Conservation (phyloP, 2,888 invertebrate genomes). For the Teinopalpus imperialis region DNA sequence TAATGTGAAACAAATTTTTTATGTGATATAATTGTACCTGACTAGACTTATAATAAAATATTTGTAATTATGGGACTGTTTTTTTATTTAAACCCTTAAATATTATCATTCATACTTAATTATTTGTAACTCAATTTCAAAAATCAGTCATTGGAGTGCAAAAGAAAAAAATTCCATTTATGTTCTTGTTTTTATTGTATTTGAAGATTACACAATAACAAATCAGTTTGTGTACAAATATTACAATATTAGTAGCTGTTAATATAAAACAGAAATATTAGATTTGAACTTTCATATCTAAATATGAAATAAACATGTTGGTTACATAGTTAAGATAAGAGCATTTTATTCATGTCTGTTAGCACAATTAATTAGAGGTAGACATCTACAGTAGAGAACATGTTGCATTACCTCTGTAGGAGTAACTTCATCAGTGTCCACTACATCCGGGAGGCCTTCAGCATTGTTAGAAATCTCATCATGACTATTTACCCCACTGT, state of each 20-base stretch:
- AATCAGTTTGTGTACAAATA: constrained; percentile 12
- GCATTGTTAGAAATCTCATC: constrained; percentile 48
- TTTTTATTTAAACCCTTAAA: constrained; percentile 1
- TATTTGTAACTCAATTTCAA: background rate
- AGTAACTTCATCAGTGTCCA: constrained; percentile 75
- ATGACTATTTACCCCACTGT: constrained; percentile 36
- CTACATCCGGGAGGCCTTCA: constrained; percentile 69
- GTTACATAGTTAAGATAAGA: constrained; percentile 4
- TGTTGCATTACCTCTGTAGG: constrained; percentile 79
- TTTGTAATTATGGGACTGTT: constrained; percentile 1
- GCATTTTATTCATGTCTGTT: constrained; percentile 42
- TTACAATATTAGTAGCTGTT: too few relatives aligned
- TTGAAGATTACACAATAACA: constrained; percentile 14
- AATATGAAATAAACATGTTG: too few relatives aligned
- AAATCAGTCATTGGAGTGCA: background rate
- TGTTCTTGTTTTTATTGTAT: constrained; percentile 19
- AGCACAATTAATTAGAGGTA: constrained; percentile 66
- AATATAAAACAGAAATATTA: too few relatives aligned
- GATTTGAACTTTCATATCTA: background rate
- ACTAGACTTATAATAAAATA: constrained; percentile 25
- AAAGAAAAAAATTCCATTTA: constrained; percentile 17
- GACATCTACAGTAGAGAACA: constrained; percentile 72
- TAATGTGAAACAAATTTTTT: too few relatives aligned
- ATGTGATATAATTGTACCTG: constrained; percentile 41
- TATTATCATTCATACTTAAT: background rate